Evolutionary conservation across 1,140 invertebrate species (phyloP).

Genomic region (Lanistes nyassanus): DNA sequence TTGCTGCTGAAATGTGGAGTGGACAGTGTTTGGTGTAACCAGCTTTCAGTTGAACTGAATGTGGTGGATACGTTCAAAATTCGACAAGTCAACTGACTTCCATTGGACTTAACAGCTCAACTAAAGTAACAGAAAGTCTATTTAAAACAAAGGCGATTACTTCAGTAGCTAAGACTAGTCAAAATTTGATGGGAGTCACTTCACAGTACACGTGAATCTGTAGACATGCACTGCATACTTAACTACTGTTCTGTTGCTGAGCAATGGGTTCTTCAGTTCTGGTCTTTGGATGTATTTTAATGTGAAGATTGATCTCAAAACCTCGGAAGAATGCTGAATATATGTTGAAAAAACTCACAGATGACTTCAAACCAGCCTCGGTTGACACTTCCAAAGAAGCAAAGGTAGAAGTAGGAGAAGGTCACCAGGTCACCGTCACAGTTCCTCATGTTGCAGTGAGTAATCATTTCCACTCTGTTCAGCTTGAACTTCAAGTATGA

Average conservation of each 20-base stretch:
- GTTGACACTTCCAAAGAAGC: constrained; percentile 92
- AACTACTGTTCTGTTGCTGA: too few species aligned
- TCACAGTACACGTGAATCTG: neutral
- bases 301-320: neutral
- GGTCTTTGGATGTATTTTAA: neutral
- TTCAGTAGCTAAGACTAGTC: neutral
- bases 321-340: neutral
- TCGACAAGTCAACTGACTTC: too few species aligned
- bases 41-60: too few species aligned
- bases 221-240: neutral
- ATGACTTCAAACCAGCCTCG: constrained; percentile 96
- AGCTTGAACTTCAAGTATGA: too few species aligned
- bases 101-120: too few species aligned
- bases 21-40: too few species aligned
- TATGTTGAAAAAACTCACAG: constrained; percentile 34
- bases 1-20: too few species aligned
- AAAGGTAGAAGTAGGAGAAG: constrained; percentile 85
- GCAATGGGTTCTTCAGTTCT: too few species aligned
- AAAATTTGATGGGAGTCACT: neutral
- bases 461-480: neutral
- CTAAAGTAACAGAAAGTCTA: too few species aligned
- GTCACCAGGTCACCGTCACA: constrained; percentile 88
- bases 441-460: constrained; percentile 83
- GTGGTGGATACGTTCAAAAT: too few species aligned
- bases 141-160: too few species aligned